Base-by-base conservation (phyloP, 2,797 vertebrate genomes). In the Enteromius thamalakanensis region DNA sequence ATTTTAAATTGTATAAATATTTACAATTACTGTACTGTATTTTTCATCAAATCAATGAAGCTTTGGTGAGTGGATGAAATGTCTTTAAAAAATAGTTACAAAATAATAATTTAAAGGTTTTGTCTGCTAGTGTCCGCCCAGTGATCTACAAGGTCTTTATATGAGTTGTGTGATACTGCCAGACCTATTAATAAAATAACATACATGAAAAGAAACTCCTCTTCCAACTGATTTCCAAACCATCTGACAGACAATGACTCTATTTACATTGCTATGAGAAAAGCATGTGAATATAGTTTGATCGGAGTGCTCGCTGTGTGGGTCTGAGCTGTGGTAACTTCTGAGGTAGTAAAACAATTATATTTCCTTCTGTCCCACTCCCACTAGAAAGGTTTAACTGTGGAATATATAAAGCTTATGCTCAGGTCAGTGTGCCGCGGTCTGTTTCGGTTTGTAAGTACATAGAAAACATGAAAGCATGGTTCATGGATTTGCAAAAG, bases 261-360 rank as follows among this genome's bases (percentile, higher is more conserved):
- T 40, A 40, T 82, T 76, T 65, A 53, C 40, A 34, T 47, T 17
- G 64, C 15, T 9, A 14, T 4, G 49, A 45, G 19, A 45, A 47
- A 55, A 68, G 26, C 34, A 45, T 21, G n/a, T 2, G 10, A 53
- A 45, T 76, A 69, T 19, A n/a, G 62, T 68, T 62, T 19, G 72
- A 82, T 82, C 12, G 26, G 17, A 82, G 64, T 26, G 45, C 70
- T 80, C 10, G 53, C 79, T 71, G 23, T 82, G 71, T 82, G 76
- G 58, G 40, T 82, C 34, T 76, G 60, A 82, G 80, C n/a, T 76
- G 80, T 71, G 70, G 49, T 69, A 55, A 83, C 37, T 45, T 75
- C 64, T 60, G 81, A 83, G 81, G 72, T 77, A 83, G 81, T 76
- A 83, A 83, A 83, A 76, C 68, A 83, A 65, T 40, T 82, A 15